Base-by-base conservation (phyloP, 2,113 vertebrate species). In the Gasterosteus nipponicus region DNA sequence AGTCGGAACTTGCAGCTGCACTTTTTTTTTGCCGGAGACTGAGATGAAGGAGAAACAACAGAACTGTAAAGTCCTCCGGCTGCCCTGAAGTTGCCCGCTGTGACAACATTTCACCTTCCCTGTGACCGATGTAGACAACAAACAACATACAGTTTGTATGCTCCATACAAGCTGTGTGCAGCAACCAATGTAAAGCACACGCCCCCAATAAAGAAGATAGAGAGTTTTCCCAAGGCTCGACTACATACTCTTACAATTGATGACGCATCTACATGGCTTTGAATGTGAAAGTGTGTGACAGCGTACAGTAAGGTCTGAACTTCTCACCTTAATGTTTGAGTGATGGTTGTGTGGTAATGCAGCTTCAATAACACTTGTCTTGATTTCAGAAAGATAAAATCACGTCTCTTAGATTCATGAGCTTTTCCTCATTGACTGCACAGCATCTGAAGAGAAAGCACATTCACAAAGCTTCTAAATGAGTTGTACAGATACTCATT, bases 321-420 rank as follows among this genome's bases (percentile, higher is more conserved):
- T 14, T 19, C 16, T 5, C 33, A 15, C 47, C 11, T 54, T 4
- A 7, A 22, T 44, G 7, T 35, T 9, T 7, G 22, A 10, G n/a
- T 53, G 31, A 4, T 10, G 41, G 4, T 63, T 46, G 19, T 5
- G 10, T 35, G 4, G 12, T 38, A 54, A 26, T 11, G 4, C 5
- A 33, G 5, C n/a, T 44, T 35, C 35, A 12, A 38, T 15, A 41
- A 33, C 0, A 0, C 16, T 33, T 26, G 22, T 11, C 3, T 58
- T 49, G 42, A 78, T n/a, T 57, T 71, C 10, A 68, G n/a, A 26
- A n/a, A 22, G 19, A 14, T 41, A 54, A 29, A 69, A 22, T 51
- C n/a, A 29, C 29, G 31, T 31, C 29, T n/a, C 18, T 19, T 7
- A 33, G 12, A 69, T 61, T 63, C 15, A 54, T 42, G 16, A 44